These are phyloP conservation scores for Megaleporinus macrocephalus DNA, from an alignment of 2,113 vertebrate genomes.

Conservation along the genomic window DNA sequence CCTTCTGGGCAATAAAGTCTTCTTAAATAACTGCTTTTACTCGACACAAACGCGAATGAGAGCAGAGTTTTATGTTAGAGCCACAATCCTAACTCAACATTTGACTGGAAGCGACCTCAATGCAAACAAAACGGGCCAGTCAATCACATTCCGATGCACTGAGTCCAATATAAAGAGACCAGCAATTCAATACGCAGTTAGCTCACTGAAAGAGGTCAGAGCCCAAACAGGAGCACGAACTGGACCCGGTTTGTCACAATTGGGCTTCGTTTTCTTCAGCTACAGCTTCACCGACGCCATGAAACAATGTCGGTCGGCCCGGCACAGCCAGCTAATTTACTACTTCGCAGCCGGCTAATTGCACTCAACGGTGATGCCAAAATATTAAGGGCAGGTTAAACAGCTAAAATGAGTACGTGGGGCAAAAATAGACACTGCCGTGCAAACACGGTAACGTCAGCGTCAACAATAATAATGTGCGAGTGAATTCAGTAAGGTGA, in stretches of 20 bases:
- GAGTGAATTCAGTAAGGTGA: not conserved
- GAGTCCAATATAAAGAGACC: not conserved
- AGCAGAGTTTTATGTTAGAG: not conserved
- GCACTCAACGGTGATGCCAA: conserved; percentile 26
- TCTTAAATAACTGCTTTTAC: not conserved
- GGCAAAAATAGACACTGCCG: not conserved
- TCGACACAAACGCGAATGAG: not conserved
- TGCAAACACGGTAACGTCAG: not conserved
- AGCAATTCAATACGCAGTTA: not conserved
- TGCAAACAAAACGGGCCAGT: conserved; percentile 19
- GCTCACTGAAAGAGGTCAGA: not conserved
- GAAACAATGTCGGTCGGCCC: conserved; percentile 70
- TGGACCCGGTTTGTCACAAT: not conserved
- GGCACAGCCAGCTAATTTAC: conserved; percentile 44
- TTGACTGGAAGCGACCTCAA: not conserved
- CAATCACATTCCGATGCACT: conserved; percentile 53
- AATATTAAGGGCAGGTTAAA: not conserved
- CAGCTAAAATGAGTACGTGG: not conserved
- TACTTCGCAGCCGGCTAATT: conserved; percentile 32
- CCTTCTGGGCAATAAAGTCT: not conserved
- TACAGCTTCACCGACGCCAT: conserved; percentile 64
- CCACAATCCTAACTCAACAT: not conserved
- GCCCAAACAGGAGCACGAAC: not conserved
- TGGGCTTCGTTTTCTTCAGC: conserved; percentile 1
- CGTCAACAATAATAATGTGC: not conserved